Evolutionary conservation across 1,140 invertebrate species (phyloP), one percentile per base, ranked within the genome.

Genomic region (Bombus waltoni): DNA sequence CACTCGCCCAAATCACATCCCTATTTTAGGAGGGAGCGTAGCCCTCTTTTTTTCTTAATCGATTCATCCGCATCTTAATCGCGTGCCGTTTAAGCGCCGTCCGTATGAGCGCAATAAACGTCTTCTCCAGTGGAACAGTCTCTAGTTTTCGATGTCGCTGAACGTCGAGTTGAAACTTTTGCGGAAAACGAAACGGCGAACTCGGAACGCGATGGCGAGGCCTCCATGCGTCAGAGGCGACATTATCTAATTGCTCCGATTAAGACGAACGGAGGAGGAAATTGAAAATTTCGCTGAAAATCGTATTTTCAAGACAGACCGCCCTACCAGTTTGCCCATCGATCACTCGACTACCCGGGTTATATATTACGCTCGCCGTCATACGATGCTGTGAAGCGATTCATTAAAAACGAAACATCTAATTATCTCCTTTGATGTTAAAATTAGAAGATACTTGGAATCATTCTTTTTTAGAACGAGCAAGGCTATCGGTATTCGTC

Each of bases 31-130:
- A 59, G 72, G 15, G 5, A n/a, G 1, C n/a, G 13, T 18, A 0
- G 1, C 18, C 22, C 5, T 8, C 40, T 3, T 11, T 13, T 62
- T 62, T 10, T 71, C 35, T 68, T 57, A 32, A 80, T 73, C 38
- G 32, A 62, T 72, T 62, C 77, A 72, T 80, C 42, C 65, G 57
- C 83, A 73, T 85, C 35, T 28, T 65, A 80, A 85, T 73, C 25
- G 66, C 53, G 18, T 6, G 40, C 65, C 25, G 57, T n/a, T 35
- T 22, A 38, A 75, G 3, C 18, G 9, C 18, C 11, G 2, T 18
- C 5, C 42, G 42, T 25, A 9, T 57, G 25, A 10, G 25, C 35
- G 22, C 57, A 80, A 85, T 85, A 70, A 83, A 83, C 62, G 3
- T 66, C 6, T 83, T 22, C 8, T 18, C 6, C 15, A 13, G 15